A percentile compares a stretch with the other conserved stretches of the same genome.
Conservation (phyloP, 2,888 invertebrate genomes). For the Sinotaia quadrata region DNA sequence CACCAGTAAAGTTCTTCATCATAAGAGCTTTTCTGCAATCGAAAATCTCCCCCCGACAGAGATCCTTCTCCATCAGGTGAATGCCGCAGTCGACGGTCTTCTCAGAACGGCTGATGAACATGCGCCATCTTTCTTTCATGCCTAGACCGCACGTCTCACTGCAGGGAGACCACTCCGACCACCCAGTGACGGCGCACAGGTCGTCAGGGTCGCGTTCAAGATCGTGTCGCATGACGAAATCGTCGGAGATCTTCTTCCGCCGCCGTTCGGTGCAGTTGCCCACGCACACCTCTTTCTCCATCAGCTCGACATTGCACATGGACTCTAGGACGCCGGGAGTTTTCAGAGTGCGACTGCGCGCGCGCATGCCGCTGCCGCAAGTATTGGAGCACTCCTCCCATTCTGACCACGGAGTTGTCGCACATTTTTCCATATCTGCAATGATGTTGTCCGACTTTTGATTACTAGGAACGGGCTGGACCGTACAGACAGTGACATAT, state of each 20-base stretch:
- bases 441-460: no score
- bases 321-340: conserved; percentile 58
- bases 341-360: conserved; percentile 74
- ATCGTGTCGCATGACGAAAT: conserved; percentile 57
- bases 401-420: conserved; percentile 73
- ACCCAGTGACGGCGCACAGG: conserved; percentile 79
- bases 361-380: conserved; percentile 78
- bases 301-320: conserved; percentile 60
- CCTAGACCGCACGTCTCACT: conserved; percentile 86
- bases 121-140: conserved; percentile 60
- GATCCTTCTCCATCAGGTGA: conserved; percentile 62
- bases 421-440: conserved; percentile 76
- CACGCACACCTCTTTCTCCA: conserved; percentile 66
- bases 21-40: conserved; percentile 68
- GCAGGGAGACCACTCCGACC: conserved; percentile 89
- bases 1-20: conserved; percentile 71
- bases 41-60: conserved; percentile 58
- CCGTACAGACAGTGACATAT: no score
- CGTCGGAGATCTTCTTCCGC: conserved; percentile 42
- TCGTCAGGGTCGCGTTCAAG: conserved; percentile 52
- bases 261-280: conserved; percentile 53
- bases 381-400: conserved; percentile 74
- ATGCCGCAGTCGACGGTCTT: conserved; percentile 52
- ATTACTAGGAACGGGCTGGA: no score
- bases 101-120: conserved; percentile 54